Conservation (phyloP, 2,888 invertebrate genomes). For the Rotaria sp. region DNA sequence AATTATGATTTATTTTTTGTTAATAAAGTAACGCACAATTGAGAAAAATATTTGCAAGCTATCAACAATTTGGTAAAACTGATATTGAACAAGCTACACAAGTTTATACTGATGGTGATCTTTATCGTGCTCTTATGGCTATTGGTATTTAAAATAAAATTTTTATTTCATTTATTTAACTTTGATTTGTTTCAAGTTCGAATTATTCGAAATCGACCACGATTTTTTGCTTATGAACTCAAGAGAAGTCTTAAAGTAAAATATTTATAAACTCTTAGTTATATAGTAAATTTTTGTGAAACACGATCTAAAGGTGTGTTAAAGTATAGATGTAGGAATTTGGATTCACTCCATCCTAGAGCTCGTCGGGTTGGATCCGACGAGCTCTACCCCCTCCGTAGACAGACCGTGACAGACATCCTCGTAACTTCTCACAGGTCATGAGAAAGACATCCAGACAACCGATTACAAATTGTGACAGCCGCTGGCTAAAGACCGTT, state of each 20-base stretch:
- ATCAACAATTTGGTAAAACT: conserved; percentile 69
- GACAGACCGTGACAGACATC: no score
- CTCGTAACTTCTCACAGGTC: no score
- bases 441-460: no score
- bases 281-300: no score
- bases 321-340: no score
- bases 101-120: conserved; percentile 53
- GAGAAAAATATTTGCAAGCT: conserved; percentile 67
- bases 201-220: conserved; percentile 42
- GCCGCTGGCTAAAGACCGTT: no score
- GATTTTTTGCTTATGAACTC: conserved; percentile 50
- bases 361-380: no score
- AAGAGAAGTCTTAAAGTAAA: conserved; percentile 46
- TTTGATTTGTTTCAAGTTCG: background rate
- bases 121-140: conserved; percentile 52
- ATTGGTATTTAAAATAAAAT: conserved; percentile 45
- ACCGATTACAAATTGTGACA: no score
- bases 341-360: no score
- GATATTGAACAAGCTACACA: conserved; percentile 53
- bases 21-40: conserved; percentile 66
- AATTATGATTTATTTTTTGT: background rate
- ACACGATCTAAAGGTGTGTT: no score
- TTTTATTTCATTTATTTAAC: background rate
- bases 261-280: background rate
- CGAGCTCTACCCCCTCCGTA: no score